Conservation (phyloP, 2,888 invertebrate genomes). For the Exephanes ischioxanthus region DNA sequence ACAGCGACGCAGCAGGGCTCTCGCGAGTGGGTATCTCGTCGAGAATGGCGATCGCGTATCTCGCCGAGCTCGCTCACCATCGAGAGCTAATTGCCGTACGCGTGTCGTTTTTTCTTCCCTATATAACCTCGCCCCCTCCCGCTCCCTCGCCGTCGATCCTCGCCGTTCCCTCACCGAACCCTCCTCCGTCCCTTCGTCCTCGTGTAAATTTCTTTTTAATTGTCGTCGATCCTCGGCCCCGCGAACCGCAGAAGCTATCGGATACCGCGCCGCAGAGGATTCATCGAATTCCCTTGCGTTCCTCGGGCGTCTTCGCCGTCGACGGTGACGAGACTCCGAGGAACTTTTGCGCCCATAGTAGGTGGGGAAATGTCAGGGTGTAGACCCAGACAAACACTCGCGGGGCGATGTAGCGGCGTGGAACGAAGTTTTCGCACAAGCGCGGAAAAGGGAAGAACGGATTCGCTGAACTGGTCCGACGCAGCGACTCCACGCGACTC, state of each 20-base stretch:
- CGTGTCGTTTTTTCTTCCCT: constrained; percentile 63
- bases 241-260: not conserved
- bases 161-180: not conserved
- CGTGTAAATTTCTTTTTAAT: constrained; percentile 63
- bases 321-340: not conserved
- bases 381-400: not conserved
- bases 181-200: constrained; percentile 15
- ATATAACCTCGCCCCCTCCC: constrained; percentile 19
- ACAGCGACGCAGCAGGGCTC: constrained; percentile 25
- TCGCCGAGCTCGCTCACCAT: constrained; percentile 60
- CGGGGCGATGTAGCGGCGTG: not conserved
- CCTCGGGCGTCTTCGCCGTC: not conserved
- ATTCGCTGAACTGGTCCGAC: constrained; percentile 46
- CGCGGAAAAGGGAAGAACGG: constrained; percentile 8
- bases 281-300: constrained; percentile 45
- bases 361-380: constrained; percentile 12
- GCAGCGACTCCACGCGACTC: constrained; percentile 34
- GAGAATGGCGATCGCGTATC: constrained; percentile 66
- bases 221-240: constrained; percentile 38
- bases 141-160: not conserved
- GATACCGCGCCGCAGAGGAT: constrained; percentile 28
- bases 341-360: constrained; percentile 22
- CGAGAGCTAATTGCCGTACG: constrained; percentile 67
- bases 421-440: not conserved
- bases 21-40: constrained; percentile 62